Base-by-base conservation (phyloP, 2,888 invertebrate genomes). In the Drosophila austrosaltans region DNA sequence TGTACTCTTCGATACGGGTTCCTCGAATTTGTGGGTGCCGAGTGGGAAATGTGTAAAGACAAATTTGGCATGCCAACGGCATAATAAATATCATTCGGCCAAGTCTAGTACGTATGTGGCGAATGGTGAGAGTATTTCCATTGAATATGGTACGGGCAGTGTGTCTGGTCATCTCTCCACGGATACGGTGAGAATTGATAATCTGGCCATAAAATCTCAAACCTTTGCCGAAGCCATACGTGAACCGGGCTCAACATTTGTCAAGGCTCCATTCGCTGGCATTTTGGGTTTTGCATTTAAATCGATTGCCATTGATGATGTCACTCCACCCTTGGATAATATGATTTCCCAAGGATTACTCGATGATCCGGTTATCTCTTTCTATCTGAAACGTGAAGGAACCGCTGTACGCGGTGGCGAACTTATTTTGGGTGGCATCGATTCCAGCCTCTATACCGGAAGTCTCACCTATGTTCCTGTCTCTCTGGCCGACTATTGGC, bases 21-120 rank as follows among this genome's bases (percentile, higher is more conserved):
- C 99, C n/a, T 97, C 99, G 61, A 99, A 99, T 93, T 94, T 99
- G 70, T 99, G 99, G 99, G 96, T 99, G 67, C 99, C 99, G 7
- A 99, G 99, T 44, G 97, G 97, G 93, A 96, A 98, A 91, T 99
- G 99, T 92, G 95, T 96, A 90, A 94, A 94, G 91, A 96, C 96
- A 69, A 98, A 98, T 92, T 96, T 98, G 79, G 99, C 99, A 56
- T 98, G 98, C 93, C 93, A 97, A 97, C 92, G 95, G 96, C 99
- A 99, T 93, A 96, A 97, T 91, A 98, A 98, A 93, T 99, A 99
- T 93, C 96, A 99, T 93, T 96, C 96, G 84, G 93, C 92, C 71
- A 95, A 95, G 90, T 99, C 99, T 0, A 93, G 93, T 48, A 95
- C 96, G 1, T 99, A 98, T 93, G 93, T 94, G 83, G 93, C 94